These are phyloP conservation scores for Scartelaos histophorus DNA, from an alignment of 2,113 vertebrate genomes.

Conservation along the genomic window DNA sequence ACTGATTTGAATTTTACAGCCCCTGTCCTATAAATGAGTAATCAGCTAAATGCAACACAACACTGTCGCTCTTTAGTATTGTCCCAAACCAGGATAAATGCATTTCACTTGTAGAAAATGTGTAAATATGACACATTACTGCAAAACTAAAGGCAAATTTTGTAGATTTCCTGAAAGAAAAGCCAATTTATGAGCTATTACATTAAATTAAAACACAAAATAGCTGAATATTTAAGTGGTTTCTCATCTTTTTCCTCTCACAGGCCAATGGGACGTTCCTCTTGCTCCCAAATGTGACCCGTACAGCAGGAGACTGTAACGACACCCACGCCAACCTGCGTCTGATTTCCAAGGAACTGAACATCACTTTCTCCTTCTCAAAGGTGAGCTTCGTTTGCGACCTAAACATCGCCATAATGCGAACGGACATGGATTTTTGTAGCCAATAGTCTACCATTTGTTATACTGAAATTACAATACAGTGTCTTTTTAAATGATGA, in stretches of 20 bases:
- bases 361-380: conserved; percentile 55
- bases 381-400: conserved; percentile 56
- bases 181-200: neutral
- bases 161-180: neutral
- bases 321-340: conserved; percentile 10
- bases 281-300: conserved; percentile 49
- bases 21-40: neutral
- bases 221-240: neutral
- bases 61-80: neutral
- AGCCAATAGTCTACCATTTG: neutral
- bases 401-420: neutral
- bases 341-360: conserved; percentile 49
- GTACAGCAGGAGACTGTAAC: neutral
- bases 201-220: neutral
- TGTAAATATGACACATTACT: neutral
- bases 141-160: neutral
- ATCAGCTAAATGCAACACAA: too few relatives aligned
- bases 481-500: too few relatives aligned
- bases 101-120: neutral
- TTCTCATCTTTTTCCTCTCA: neutral
- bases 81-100: neutral
- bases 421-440: neutral
- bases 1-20: conserved; percentile 6
- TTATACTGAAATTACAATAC: neutral
- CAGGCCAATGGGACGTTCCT: conserved; percentile 57